These are phyloP conservation scores for Aphelinus certus DNA, from an alignment of 1,140 invertebrate species.

Conservation along the genomic window DNA sequence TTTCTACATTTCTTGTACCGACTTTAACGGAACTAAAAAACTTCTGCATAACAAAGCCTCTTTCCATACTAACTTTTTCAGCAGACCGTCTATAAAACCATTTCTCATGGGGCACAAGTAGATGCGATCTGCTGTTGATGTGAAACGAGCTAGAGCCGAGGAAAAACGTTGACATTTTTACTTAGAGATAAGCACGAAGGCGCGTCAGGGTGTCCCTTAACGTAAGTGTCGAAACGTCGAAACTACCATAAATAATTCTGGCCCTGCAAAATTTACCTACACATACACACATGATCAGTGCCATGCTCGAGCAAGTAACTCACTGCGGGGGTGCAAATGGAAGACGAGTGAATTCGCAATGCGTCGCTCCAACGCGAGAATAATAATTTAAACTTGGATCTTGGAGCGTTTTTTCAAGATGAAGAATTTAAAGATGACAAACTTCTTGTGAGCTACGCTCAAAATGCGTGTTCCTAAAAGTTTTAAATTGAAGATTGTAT, in stretches of 20 bases:
- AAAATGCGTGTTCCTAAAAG: too few species aligned
- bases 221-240: conserved; percentile 15
- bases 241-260: conserved; percentile 23
- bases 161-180: conserved; percentile 20
- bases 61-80: conserved; percentile 19
- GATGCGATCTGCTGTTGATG: conserved; percentile 15
- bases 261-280: conserved; percentile 11
- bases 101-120: conserved; percentile 19
- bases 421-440: too few species aligned
- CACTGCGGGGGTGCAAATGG: too few species aligned
- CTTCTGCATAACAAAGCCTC: neutral
- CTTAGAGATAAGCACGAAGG: conserved; percentile 16
- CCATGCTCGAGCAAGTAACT: neutral
- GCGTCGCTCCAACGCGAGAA: too few species aligned
- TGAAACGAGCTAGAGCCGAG: neutral
- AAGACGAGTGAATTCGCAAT: too few species aligned
- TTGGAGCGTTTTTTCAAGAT: too few species aligned
- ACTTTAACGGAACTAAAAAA: conserved; percentile 1
- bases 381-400: too few species aligned
- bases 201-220: conserved; percentile 5
- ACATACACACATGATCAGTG: conserved; percentile 8
- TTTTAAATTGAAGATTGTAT: too few species aligned
- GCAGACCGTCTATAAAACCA: conserved; percentile 11
- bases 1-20: too few species aligned
- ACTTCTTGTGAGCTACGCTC: too few species aligned